phyloP scores from a whole-genome alignment of 1,140 invertebrate genomes.

The Achatina immaculata region DNA sequence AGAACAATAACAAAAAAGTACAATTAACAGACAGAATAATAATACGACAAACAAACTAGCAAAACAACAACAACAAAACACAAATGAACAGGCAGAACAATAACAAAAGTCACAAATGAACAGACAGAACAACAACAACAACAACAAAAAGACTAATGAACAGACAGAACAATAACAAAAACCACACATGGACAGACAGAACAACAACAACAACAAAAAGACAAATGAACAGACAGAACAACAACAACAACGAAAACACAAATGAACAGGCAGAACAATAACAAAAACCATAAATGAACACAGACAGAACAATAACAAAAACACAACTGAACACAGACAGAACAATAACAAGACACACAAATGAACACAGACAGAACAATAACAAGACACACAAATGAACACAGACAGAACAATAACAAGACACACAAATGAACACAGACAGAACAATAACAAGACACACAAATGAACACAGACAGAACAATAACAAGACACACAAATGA shows the following conservation, averaged over 20 bases:
- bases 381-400: too few species aligned
- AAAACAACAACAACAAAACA: neutral
- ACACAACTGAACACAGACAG: neutral
- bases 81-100: neutral
- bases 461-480: too few species aligned
- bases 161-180: neutral
- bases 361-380: too few species aligned
- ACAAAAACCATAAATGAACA: slow-evolving; percentile 1
- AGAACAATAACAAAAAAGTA: neutral
- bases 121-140: neutral
- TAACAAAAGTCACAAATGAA: neutral
- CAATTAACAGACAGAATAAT: neutral
- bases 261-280: neutral
- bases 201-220: neutral
- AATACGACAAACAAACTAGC: neutral
- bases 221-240: neutral
- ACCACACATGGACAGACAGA: neutral
- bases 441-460: too few species aligned
- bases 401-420: too few species aligned
- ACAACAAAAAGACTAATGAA: neutral
- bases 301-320: neutral
- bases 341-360: neutral
- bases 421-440: too few species aligned
- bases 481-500: too few species aligned
- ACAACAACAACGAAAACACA: neutral